Percentiles rank a stretch among this genome's conserved stretches.
Conservation (phyloP, 2,113 vertebrate genomes). For the Prionailurus viverrinus region DNA sequence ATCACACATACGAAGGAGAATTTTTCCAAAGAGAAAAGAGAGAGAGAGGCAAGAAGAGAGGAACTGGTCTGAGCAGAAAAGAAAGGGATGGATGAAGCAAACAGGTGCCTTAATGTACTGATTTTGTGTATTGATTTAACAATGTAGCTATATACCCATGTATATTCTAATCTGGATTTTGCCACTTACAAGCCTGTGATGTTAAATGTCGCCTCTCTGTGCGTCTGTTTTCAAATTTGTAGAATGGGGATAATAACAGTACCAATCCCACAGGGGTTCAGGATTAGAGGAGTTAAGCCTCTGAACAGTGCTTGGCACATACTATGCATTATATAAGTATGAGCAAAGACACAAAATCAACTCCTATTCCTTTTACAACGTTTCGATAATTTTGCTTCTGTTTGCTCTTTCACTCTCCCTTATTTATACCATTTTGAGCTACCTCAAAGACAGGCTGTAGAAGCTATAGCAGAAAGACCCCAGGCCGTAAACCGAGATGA, state of each 20-base stretch:
- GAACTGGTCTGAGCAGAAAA: not conserved
- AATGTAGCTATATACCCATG: not conserved
- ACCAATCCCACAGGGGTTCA: not conserved
- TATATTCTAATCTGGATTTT: not conserved
- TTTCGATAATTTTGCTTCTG: not conserved
- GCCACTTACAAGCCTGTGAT: not conserved
- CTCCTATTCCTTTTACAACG: not conserved
- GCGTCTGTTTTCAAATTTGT: not conserved
- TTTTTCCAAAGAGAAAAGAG: not conserved
- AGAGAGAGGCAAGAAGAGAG: not conserved
- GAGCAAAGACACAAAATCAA: not conserved
- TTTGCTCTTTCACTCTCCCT: not conserved
- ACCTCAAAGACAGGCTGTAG: not conserved
- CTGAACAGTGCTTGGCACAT: not conserved
- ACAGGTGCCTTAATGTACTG: not conserved
- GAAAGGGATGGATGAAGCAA: not conserved
- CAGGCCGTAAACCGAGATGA: accelerated
- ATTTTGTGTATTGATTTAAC: not conserved
- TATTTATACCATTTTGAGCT: not conserved
- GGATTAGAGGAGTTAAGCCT: not conserved
- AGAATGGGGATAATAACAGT: not conserved
- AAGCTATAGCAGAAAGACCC: not conserved
- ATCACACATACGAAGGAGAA: not conserved
- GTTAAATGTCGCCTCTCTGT: not conserved
- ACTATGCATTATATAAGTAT: not conserved